Percentiles rank a stretch among this genome's conserved stretches.
Evolutionary conservation across 2,113 vertebrate species (phyloP).

Genomic region (Nothocercus julius): DNA sequence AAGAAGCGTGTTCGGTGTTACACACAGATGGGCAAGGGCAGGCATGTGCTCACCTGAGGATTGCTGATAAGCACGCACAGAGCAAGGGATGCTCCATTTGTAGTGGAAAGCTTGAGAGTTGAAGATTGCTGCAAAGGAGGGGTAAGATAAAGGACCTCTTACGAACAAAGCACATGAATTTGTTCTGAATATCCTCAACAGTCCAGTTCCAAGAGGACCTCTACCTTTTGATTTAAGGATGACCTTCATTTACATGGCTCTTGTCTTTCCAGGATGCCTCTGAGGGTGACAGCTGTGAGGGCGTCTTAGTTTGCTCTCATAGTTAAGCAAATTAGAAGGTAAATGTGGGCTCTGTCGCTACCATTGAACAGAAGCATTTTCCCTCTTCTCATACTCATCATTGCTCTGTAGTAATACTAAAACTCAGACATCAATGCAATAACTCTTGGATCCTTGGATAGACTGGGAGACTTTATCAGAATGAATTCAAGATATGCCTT

Average conservation of each 20-base stretch:
- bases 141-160: background rate
- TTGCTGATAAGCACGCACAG: background rate
- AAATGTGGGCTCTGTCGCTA: background rate
- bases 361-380: background rate
- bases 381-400: background rate
- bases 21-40: background rate
- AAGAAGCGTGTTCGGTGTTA: background rate
- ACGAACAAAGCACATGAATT: background rate
- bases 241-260: background rate
- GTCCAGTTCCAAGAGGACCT: background rate
- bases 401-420: background rate
- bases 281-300: background rate
- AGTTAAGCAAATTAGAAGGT: background rate
- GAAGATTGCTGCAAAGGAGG: background rate
- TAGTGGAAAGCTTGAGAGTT: background rate
- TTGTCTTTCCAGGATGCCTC: background rate
- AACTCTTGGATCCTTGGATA: background rate
- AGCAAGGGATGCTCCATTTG: background rate
- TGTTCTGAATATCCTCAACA: background rate
- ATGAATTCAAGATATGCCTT: background rate
- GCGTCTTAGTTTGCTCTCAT: background rate
- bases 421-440: background rate
- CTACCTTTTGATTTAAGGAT: background rate
- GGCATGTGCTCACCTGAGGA: background rate
- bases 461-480: background rate